Base-by-base conservation (phyloP, 2,888 invertebrate genomes). In the Branchinecta sandiegonensis region DNA sequence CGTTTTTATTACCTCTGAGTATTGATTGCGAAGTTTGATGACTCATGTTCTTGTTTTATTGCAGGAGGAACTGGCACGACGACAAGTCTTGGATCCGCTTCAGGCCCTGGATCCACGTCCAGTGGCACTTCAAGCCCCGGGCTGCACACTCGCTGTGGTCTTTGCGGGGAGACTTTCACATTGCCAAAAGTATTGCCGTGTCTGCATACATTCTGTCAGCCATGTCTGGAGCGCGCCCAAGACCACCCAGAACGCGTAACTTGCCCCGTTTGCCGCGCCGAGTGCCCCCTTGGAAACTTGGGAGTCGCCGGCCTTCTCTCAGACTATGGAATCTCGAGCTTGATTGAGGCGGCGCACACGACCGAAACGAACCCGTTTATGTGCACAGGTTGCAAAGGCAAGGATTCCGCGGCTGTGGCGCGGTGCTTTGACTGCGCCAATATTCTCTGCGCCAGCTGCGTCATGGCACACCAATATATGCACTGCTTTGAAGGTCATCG, bases 391-490 rank as follows among this genome's bases (percentile, higher is more conserved):
- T 97, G 97, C 83, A 96, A 95, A 80, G 90, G 90, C 73, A 90
- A 90, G 78, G 91, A 94, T 78, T 87, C 90, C 23, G 89, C 64
- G 7, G 95, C 95, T 66, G 91, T 94, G 70, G 94, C 94, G 71
- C 89, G 92, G 77, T 96, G 95, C 80, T 89, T 92, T 76, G 95
- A 96, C 79, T 99, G 97, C 80, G 90, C 90, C 76, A 94, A 94
- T 78, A 92, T 90, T 78, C 85, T 99, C 74, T 97, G 97, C 81
- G 87, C 90, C 70, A 94, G 94, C 79, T 97, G 97, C 84, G 93
- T 94, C 76, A 94, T 94, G 87, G 96, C 96, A 72, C 97, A 97
- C 80, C 93, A 95, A 81, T 81, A 78, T 75, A 81, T 82, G 81
- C 80, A 81, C 74, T 81, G 81, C 74, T 94, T 91, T 79, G 94